phyloP scores from a whole-genome alignment of 2,797 vertebrate genomes.

The Kryptolebias ocellatus region DNA sequence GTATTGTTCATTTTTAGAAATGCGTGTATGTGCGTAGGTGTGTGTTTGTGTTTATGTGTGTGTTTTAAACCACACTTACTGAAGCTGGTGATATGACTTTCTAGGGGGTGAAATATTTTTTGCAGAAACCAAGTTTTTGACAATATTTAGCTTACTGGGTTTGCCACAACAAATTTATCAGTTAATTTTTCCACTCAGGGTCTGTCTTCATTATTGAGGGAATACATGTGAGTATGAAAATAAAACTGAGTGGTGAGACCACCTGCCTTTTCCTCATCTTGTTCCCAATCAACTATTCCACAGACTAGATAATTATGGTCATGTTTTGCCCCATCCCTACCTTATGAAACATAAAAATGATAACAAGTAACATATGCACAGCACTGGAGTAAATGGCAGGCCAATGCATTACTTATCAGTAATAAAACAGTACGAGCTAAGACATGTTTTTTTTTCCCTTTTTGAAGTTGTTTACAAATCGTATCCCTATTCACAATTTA shows the following conservation, averaged over 20 bases:
- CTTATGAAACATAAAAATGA: conserved; percentile 72
- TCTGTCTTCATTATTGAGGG: conserved; percentile 60
- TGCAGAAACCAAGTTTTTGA: conserved; percentile 53
- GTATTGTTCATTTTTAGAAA: conserved; percentile 52
- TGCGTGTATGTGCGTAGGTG: background rate
- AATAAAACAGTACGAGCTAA: conserved; percentile 79
- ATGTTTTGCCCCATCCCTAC: conserved; percentile 74
- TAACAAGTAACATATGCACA: conserved; percentile 76
- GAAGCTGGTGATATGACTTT: conserved; percentile 76
- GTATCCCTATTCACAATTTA: conserved; percentile 80
- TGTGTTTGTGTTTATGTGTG: conserved; percentile 2
- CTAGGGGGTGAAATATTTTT: conserved; percentile 68
- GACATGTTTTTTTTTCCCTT: conserved; percentile 68
- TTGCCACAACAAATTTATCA: conserved; percentile 59
- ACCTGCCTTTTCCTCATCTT: conserved; percentile 39
- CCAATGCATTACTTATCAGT: conserved; percentile 78
- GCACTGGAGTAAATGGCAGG: conserved; percentile 77
- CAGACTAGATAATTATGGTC: conserved; percentile 61
- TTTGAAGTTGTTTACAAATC: conserved; percentile 79
- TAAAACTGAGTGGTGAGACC: conserved; percentile 44
- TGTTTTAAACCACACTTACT: conserved; percentile 62
- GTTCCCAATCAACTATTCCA: conserved; percentile 39
- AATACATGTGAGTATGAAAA: conserved; percentile 69
- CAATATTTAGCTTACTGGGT: conserved; percentile 59
- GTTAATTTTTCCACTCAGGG: conserved; percentile 66